These are phyloP conservation scores for Ramphastos sulfuratus DNA, from an alignment of 2,113 vertebrate species.

Conservation along the genomic window DNA sequence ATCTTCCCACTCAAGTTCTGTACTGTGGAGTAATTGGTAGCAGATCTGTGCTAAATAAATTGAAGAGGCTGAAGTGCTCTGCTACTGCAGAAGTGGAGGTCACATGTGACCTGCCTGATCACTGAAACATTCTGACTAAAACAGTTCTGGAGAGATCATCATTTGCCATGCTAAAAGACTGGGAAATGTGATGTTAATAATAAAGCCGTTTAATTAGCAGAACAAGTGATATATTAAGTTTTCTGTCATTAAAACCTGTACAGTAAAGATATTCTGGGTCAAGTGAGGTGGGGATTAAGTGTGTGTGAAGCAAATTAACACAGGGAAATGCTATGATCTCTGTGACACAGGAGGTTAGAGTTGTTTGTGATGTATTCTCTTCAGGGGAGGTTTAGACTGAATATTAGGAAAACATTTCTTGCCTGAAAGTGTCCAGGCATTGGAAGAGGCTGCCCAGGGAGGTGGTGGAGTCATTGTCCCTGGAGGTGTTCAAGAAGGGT, in stretches of 20 bases:
- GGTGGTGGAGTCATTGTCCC: too few species aligned
- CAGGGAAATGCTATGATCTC: background rate
- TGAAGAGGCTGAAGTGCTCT: background rate
- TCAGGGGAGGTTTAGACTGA: background rate
- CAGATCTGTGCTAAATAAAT: background rate
- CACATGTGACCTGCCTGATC: rapidly evolving
- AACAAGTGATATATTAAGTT: background rate
- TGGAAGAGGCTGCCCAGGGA: too few species aligned
- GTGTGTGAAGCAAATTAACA: background rate
- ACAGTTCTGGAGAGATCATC: background rate
- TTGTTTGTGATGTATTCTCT: background rate
- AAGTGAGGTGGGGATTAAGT: background rate
- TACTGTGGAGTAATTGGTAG: background rate
- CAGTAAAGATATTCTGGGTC: background rate
- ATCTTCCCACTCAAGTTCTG: background rate
- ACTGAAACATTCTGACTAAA: background rate
- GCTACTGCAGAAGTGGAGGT: background rate
- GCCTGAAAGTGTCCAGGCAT: too few species aligned
- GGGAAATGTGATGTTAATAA: background rate
- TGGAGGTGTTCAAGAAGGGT: too few species aligned
- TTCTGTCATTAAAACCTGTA: background rate
- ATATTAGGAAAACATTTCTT: too few species aligned
- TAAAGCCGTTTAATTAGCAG: background rate
- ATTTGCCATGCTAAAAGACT: background rate
- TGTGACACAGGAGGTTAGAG: background rate